These are phyloP conservation scores for Bilobella aurantiaca DNA, from an alignment of 1,140 invertebrate genomes.

Conservation along the genomic window DNA sequence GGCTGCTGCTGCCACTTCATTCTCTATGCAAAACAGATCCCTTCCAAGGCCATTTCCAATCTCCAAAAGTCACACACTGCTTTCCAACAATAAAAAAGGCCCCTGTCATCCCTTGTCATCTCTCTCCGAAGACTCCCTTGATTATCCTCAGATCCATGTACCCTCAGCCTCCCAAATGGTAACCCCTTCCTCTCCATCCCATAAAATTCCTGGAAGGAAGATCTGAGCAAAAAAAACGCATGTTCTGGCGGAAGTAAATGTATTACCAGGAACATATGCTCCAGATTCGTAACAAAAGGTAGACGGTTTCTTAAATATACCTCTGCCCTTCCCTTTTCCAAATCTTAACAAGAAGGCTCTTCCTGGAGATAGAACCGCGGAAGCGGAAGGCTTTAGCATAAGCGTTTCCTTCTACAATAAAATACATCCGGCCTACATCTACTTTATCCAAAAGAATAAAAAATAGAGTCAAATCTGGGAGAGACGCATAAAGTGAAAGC, in stretches of 20 bases:
- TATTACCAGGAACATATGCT: background rate
- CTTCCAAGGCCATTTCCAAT: too few relatives aligned
- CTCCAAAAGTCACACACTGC: background rate
- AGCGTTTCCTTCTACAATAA: slow-evolving; percentile 5
- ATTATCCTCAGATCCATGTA: background rate
- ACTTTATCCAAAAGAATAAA: background rate
- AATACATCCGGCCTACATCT: slow-evolving; percentile 10
- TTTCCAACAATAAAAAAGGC: background rate
- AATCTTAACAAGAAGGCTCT: background rate
- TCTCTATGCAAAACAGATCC: too few relatives aligned
- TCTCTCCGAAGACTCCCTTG: background rate
- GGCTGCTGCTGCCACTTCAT: too few relatives aligned
- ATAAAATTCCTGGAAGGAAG: background rate
- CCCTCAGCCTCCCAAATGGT: background rate
- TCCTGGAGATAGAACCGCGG: background rate
- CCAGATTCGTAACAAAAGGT: background rate
- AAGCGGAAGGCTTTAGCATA: background rate
- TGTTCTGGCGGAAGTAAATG: background rate
- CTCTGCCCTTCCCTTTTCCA: background rate
- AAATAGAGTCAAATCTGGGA: background rate
- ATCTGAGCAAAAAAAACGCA: background rate
- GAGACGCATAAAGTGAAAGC: too few relatives aligned
- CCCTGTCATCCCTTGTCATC: background rate
- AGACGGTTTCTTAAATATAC: background rate
- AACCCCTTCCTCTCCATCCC: background rate